Evolutionary conservation across 2,888 invertebrate genomes (phyloP), one percentile per base, ranked within the genome.

Genomic region (Plagodis pulveraria): DNA sequence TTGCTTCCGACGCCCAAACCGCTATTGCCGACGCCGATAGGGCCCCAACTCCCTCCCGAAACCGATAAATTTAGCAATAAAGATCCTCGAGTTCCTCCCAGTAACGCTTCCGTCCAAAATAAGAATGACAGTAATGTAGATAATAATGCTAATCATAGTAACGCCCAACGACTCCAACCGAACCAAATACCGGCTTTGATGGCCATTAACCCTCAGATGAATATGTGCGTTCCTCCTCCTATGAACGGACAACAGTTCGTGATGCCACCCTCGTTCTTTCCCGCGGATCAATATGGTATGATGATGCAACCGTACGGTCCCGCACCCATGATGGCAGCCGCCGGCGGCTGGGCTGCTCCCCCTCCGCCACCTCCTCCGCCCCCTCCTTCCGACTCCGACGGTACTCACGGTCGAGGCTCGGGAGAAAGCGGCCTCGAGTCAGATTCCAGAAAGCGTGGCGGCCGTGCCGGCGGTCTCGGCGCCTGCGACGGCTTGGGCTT

Each of bases 401-500:
- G 77, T 70, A 72, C 69, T 81, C 82, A 83, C 71, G 86, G 84
- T 76, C 84, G 82, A 77, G 86, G 87, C 80, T 84, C 81, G 78
- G 88, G 84, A 72, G 84, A 83, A 74, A 82, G 83, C 78, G 83
- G 85, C 81, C 81, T 81, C 78, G 89, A 89, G 84, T 89, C 89
- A 84, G 90, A 90, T 89, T 89, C 87, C 90, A 90, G 91, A 83
- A 89, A 84, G 75, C 87, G 84, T 69, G 87, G 82, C 10, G 75
- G 77, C 61, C 71, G 74, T 33, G 67, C 76, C 57, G 82, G 81
- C 53, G 76, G 80, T 36, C 79, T 81, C 67, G 78, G 78, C 62
- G 66, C 66, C 45, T 56, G 63, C 50, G 67, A 46, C 43, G 65
- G 62, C 46, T 60, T 52, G 45, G 78, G 79, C 65, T 70, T 72